Percentiles rank a stretch among this genome's conserved stretches.
phyloP scores from a whole-genome alignment of 2,888 invertebrate genomes.

The Agriopis aurantiaria region DNA sequence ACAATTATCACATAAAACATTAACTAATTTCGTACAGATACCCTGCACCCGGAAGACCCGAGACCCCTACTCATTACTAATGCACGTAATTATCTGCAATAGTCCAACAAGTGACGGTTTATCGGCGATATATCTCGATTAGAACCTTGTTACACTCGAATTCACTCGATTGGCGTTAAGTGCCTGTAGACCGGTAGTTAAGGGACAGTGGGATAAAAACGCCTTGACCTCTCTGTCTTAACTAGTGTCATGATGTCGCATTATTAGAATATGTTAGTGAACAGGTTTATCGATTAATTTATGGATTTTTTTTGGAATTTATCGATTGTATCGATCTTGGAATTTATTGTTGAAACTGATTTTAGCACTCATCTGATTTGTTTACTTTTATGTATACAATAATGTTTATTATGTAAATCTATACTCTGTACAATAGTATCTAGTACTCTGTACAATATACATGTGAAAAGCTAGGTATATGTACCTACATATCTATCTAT shows the following conservation, averaged over 20 bases:
- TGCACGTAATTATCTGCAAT: constrained; percentile 79
- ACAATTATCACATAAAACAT: constrained; percentile 63
- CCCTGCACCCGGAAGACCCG: constrained; percentile 34
- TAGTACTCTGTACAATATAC: no score
- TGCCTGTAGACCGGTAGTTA: constrained; percentile 57
- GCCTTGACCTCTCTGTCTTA: constrained; percentile 72
- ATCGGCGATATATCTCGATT: constrained; percentile 79
- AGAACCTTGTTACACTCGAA: constrained; percentile 58
- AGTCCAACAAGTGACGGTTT: constrained; percentile 69
- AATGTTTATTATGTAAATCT: no score
- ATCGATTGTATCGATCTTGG: neutral
- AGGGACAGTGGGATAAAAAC: constrained; percentile 61
- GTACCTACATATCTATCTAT: no score
- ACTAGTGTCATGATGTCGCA: constrained; percentile 70
- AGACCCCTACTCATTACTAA: constrained; percentile 74
- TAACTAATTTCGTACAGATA: constrained; percentile 56
- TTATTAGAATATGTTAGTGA: constrained; percentile 39
- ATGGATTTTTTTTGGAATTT: constrained; percentile 14
- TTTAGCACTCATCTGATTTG: neutral
- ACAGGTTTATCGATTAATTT: constrained; percentile 25
- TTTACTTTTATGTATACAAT: no score
- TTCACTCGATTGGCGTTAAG: constrained; percentile 74
- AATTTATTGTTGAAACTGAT: neutral
- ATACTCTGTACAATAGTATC: no score
- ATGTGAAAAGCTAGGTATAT: no score